Evolutionary conservation across 1,140 invertebrate genomes (phyloP).

Genomic region (Trichonephila clavipes): DNA sequence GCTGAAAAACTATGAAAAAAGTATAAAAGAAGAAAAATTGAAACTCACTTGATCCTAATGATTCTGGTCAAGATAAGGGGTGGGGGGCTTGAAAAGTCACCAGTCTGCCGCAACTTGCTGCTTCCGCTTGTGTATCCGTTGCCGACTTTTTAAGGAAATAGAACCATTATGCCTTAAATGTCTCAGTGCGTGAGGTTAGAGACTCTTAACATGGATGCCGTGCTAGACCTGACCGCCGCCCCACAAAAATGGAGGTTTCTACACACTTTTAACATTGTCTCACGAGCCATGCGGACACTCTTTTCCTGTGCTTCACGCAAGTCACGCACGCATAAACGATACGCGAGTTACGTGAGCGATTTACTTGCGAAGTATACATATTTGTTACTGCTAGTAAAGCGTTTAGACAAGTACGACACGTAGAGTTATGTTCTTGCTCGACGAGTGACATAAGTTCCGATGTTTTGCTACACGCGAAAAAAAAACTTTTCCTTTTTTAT

Average conservation of each 20-base stretch:
- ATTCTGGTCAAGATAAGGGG: not conserved
- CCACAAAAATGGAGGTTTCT: slow-evolving; percentile 65
- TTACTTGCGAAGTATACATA: slow-evolving; percentile 70
- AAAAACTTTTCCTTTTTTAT: slow-evolving; percentile 20
- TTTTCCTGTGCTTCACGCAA: slow-evolving; percentile 67
- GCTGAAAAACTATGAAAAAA: not conserved
- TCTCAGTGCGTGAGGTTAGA: slow-evolving; percentile 57
- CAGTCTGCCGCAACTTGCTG: not conserved
- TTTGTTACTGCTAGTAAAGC: slow-evolving; percentile 66
- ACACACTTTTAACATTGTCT: slow-evolving; percentile 74
- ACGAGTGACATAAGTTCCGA: slow-evolving; percentile 39
- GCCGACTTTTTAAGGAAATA: slow-evolving; percentile 57
- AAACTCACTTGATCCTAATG: slow-evolving; percentile 28
- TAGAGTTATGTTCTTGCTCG: slow-evolving; percentile 40
- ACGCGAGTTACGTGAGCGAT: slow-evolving; percentile 68
- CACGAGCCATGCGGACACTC: slow-evolving; percentile 61
- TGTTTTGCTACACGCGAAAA: slow-evolving; percentile 53
- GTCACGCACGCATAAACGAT: slow-evolving; percentile 66
- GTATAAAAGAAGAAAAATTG: not conserved
- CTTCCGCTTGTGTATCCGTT: slow-evolving; percentile 60
- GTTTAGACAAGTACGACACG: slow-evolving; percentile 63
- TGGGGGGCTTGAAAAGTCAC: not conserved
- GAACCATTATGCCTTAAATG: slow-evolving; percentile 58
- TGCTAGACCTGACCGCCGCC: slow-evolving; percentile 55
- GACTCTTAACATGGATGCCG: slow-evolving; percentile 52